phyloP scores from a whole-genome alignment of 2,797 vertebrate species.

The Masticophis lateralis region DNA sequence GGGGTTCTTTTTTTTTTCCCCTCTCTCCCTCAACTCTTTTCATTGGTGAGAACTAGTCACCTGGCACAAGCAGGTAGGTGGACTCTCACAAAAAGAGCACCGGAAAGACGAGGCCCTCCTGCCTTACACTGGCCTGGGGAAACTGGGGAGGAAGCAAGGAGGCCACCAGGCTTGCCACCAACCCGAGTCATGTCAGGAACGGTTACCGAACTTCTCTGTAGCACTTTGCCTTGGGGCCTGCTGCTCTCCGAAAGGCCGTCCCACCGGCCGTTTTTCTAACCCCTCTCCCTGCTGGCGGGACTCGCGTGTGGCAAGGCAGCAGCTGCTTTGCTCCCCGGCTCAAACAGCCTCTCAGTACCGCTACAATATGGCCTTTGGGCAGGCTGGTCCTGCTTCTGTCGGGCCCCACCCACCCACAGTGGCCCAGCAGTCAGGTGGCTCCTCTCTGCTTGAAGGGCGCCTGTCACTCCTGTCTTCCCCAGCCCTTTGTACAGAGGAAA shows the following conservation, averaged over 20 bases:
- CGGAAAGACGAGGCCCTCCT: not conserved
- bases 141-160: not conserved
- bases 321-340: not conserved
- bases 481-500: too few species aligned
- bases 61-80: not conserved
- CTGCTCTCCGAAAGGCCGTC: conserved; percentile 39
- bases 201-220: not conserved
- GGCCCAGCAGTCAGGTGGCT: not conserved
- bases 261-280: conserved; percentile 14
- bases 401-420: not conserved
- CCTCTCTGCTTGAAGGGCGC: not conserved
- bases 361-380: not conserved
- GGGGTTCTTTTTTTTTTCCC: not conserved
- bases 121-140: not conserved
- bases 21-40: not conserved
- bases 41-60: not conserved
- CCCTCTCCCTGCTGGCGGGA: conserved; percentile 33
- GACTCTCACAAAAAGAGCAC: not conserved
- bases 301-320: not conserved
- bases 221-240: conserved; percentile 23
- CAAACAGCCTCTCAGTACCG: not conserved
- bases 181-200: not conserved
- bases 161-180: not conserved
- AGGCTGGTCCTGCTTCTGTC: conserved; percentile 18
- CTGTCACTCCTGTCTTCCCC: not conserved